Evolutionary conservation across 37 sponge, comb jelly and placozoan species (phyloP).

Genomic region (Bolinopsis microptera): DNA sequence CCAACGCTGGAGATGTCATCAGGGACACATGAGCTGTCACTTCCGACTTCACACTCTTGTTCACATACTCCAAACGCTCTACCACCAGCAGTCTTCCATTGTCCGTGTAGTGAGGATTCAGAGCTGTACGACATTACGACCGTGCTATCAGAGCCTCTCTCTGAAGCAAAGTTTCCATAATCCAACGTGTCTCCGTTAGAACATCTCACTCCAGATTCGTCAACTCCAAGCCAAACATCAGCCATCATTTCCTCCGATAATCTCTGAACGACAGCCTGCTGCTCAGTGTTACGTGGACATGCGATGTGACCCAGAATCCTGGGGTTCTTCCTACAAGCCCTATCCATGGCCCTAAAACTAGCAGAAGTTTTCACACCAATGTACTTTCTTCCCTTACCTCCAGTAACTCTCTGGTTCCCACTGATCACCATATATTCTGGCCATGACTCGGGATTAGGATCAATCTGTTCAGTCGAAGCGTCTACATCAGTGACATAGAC

Average conservation of each 20-base stretch:
- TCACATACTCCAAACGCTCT: neutral
- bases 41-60: neutral
- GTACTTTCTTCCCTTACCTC: neutral
- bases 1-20: neutral
- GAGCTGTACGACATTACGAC: neutral
- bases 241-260: neutral
- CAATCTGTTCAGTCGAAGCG: neutral
- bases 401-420: neutral
- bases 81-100: neutral
- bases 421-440: neutral
- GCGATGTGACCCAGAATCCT: neutral
- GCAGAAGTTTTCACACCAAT: neutral
- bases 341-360: neutral
- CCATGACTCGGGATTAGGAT: neutral
- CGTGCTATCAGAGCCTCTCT: neutral
- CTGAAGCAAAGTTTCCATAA: neutral
- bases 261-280: neutral
- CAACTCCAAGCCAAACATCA: slow-evolving; percentile 7
- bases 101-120: neutral
- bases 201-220: neutral
- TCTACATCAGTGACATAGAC: neutral
- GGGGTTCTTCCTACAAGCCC: neutral
- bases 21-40: neutral
- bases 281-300: neutral
- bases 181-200: neutral